These are phyloP conservation scores for Dusona sp. DNA, from an alignment of 2,888 invertebrate species.

Conservation along the genomic window DNA sequence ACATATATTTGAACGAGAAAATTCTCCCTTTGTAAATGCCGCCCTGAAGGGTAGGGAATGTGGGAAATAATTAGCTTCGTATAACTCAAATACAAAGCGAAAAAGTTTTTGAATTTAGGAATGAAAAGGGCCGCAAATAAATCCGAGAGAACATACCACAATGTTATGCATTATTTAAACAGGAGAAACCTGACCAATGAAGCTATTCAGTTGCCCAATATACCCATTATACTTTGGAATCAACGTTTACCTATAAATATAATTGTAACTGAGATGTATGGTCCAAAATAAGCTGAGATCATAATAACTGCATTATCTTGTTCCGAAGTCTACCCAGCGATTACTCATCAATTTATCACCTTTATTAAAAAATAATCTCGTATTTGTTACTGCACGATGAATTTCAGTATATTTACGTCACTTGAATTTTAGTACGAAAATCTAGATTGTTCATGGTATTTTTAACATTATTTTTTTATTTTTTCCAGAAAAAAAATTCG, in stretches of 20 bases:
- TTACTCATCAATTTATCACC: neutral
- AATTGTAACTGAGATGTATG: neutral
- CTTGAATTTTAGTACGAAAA: too few relatives aligned
- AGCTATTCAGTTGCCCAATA: neutral
- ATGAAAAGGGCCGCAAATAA: slow-evolving; percentile 11
- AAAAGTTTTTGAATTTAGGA: slow-evolving; percentile 55
- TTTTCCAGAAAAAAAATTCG: too few relatives aligned
- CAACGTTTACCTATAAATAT: neutral
- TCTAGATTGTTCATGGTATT: too few relatives aligned
- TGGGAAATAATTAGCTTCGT: slow-evolving; percentile 77
- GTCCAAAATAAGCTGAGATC: too few relatives aligned
- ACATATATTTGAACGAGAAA: slow-evolving; percentile 20
- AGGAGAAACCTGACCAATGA: neutral
- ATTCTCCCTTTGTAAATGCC: slow-evolving; percentile 33
- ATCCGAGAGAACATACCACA: neutral
- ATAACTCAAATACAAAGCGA: slow-evolving; percentile 70
- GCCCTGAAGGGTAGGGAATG: slow-evolving; percentile 53
- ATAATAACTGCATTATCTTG: neutral
- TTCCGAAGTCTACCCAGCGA: neutral
- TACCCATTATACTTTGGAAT: neutral
- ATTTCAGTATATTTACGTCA: neutral
- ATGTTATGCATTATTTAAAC: slow-evolving; percentile 17
- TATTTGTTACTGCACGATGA: neutral
- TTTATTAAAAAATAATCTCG: neutral
- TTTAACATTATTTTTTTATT: too few relatives aligned